Conservation (phyloP, 64 coral and sea anemone species). For the Orbicella faveolata region DNA sequence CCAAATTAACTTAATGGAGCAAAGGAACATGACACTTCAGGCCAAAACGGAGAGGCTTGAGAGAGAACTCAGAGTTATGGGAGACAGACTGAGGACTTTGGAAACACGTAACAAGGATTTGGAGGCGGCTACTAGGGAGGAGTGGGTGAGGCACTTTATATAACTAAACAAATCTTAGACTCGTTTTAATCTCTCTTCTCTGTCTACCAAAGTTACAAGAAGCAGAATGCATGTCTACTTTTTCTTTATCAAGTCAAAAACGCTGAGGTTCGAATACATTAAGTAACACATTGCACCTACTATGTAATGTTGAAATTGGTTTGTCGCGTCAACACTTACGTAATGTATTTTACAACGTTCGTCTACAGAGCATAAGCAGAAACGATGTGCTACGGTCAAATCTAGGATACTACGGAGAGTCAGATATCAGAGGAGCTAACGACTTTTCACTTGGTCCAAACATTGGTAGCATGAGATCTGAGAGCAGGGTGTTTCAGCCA, state of each 20-base stretch:
- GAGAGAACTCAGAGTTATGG: constrained; percentile 72
- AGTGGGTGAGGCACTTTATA: constrained; percentile 1
- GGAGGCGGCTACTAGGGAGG: not conserved
- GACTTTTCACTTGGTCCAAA: not conserved
- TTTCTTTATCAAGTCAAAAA: not conserved
- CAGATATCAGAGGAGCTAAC: not conserved
- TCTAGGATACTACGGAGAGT: not conserved
- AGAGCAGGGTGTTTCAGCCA: constrained; percentile 1
- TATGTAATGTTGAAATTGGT: too few species aligned
- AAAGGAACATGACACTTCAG: constrained; percentile 80
- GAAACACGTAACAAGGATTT: constrained; percentile 55
- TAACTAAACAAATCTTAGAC: too few species aligned
- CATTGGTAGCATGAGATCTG: not conserved
- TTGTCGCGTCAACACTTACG: not conserved
- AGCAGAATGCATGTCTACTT: not conserved
- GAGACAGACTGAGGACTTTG: constrained; percentile 57
- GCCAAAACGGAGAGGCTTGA: constrained; percentile 87
- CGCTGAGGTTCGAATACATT: not conserved
- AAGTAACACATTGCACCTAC: too few species aligned
- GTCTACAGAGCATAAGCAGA: not conserved
- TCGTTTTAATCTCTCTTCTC: too few species aligned
- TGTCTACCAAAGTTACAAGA: too few species aligned
- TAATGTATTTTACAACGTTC: not conserved
- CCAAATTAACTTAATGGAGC: constrained; percentile 78
- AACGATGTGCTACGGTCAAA: not conserved